Base-by-base conservation (phyloP, 2,888 invertebrate species). In the Patella ulyssiponensis region DNA sequence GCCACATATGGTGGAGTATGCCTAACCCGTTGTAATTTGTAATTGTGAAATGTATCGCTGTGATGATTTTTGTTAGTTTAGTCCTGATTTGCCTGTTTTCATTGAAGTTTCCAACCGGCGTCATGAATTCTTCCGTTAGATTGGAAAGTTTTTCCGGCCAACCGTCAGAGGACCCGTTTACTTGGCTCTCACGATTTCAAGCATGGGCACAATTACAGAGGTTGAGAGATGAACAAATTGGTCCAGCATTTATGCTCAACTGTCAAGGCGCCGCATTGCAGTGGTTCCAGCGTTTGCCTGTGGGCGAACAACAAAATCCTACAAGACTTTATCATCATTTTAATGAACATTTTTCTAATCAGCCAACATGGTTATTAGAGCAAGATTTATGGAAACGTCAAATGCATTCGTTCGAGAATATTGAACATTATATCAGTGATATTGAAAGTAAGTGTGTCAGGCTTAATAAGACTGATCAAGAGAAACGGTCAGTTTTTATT, bases 401-500 rank as follows among this genome's bases (percentile, higher is more conserved):
- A 11, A 64, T 64, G 71, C 7, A n/a, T 27, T 33, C 71, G 2
- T 23, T 12, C 11, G 71, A 71, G 5, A 20, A 44, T 52, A 44
- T 71, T 44, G 71, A 71, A 71, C n/a, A 52, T 17, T 71, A 71
- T 71, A 52, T 71, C 5, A 52, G n/a, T 71, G 71, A 71, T 7
- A 52, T 71, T 52, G 71, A 71, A 71, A 12, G n/a, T 11, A 71
- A 71, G 33, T 71, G 71, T 52, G n/a, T n/a, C 33, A 17, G 71
- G 14, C 52, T 71, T 3, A 52, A 44, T 51, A 71, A 71, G 33
- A 71, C 51, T 27, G 71, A 71, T n/a, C 20, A 20, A 17, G 71
- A 71, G 33, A 71, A 27, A 27, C 20, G 20, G 11, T 7, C 44
- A 44, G 17, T 33, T 52, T 71, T 71, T 15, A 52, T 71, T 27